These are phyloP conservation scores for Dysidea cf. avara DNA, from an alignment of 37 sponge, comb jelly and placozoan genomes.

Conservation along the genomic window DNA sequence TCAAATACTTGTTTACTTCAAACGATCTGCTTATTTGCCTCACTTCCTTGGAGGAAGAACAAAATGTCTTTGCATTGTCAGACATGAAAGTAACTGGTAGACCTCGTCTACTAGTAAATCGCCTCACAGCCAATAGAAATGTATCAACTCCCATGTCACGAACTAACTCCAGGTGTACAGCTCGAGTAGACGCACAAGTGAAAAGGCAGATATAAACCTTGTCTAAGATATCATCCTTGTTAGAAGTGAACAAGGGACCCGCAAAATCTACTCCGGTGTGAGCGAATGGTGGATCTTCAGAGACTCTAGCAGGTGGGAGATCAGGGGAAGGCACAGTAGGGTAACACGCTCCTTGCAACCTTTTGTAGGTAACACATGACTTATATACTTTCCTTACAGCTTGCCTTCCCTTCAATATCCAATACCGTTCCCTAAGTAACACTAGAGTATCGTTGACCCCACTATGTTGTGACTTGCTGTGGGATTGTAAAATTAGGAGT, in stretches of 20 bases:
- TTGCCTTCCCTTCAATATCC: too few relatives aligned
- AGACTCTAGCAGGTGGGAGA: conserved; percentile 19
- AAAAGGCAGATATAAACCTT: conserved; percentile 33
- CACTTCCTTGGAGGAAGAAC: conserved; percentile 21
- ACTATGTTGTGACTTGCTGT: conserved; percentile 31
- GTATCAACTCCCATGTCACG: conserved; percentile 37
- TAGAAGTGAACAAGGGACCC: conserved; percentile 37
- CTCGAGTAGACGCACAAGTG: conserved; percentile 32
- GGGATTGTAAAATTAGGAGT: conserved; percentile 29
- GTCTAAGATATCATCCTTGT: conserved; percentile 12
- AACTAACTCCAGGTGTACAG: conserved; percentile 49
- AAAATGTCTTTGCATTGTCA: conserved; percentile 59
- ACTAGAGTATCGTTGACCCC: conserved; percentile 14
- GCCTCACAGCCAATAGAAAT: conserved; percentile 30
- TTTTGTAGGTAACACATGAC: conserved; percentile 35
- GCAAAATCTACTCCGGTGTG: conserved; percentile 56
- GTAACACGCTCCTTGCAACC: too few relatives aligned
- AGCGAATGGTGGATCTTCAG: conserved; percentile 21
- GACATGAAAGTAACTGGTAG: conserved; percentile 34
- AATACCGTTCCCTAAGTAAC: too few relatives aligned
- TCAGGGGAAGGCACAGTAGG: conserved; percentile 15
- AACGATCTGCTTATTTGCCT: conserved; percentile 39
- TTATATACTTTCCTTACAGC: conserved; percentile 28
- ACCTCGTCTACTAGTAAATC: conserved; percentile 41
- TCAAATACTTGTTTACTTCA: conserved; percentile 8